Conservation (phyloP, 2,888 invertebrate genomes). For the Papilio protenor region DNA sequence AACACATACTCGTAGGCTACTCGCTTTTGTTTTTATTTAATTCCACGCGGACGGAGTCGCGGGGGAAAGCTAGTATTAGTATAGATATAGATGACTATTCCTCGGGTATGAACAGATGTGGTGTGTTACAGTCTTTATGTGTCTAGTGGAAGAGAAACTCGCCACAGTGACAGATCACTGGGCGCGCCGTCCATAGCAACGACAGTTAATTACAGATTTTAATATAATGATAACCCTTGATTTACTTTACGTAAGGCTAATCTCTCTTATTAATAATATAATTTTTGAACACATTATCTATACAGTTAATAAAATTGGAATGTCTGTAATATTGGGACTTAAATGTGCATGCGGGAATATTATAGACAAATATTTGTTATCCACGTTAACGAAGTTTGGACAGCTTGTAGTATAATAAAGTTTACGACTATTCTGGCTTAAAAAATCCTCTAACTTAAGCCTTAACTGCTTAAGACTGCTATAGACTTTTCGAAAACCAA, state of each 20-base stretch:
- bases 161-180: conserved; percentile 1
- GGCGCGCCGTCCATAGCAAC: background rate
- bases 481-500: no score
- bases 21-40: no score
- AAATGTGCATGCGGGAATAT: no score
- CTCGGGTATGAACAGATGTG: background rate
- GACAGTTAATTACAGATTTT: background rate
- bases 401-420: background rate
- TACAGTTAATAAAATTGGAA: no score
- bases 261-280: background rate
- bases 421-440: background rate
- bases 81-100: no score
- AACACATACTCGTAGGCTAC: no score
- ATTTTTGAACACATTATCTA: background rate
- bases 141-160: background rate
- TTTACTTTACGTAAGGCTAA: background rate
- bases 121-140: background rate
- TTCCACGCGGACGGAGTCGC: no score
- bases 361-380: no score
- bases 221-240: conserved; percentile 6
- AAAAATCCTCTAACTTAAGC: background rate
- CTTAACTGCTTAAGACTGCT: no score
- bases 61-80: no score
- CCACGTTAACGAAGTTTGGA: no score
- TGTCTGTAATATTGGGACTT: no score